Conservation (phyloP, 30 jellyfish, hydroid and myxozoan species). For the Hydractinia symbiolongicarpus region DNA sequence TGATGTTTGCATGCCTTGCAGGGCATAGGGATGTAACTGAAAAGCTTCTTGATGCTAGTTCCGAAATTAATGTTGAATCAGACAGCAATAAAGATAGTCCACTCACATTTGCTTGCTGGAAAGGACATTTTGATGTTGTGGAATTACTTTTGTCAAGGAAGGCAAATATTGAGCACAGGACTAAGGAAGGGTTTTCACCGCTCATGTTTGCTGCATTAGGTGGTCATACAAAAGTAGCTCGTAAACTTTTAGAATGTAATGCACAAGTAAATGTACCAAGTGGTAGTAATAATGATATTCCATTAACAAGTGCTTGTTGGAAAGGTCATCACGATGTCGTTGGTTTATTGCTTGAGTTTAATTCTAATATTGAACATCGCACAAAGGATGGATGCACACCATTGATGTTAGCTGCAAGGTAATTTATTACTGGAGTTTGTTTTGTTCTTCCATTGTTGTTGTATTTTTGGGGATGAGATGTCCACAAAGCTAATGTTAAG, state of each 20-base stretch:
- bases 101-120: slow-evolving; percentile 92
- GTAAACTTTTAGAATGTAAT: slow-evolving; percentile 55
- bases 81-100: slow-evolving; percentile 97
- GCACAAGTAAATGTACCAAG: slow-evolving; percentile 95
- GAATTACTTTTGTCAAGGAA: slow-evolving; percentile 63
- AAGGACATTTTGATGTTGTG: slow-evolving; percentile 86
- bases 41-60: slow-evolving; percentile 54
- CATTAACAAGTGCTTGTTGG: slow-evolving; percentile 98
- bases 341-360: slow-evolving; percentile 54
- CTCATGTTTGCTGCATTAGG: slow-evolving; percentile 98
- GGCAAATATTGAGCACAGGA: slow-evolving; percentile 91
- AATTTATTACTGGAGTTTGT: neutral
- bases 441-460: neutral
- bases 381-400: slow-evolving; percentile 99
- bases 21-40: slow-evolving; percentile 87
- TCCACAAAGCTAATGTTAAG: neutral
- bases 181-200: slow-evolving; percentile 96
- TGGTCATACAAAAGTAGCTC: slow-evolving; percentile 93
- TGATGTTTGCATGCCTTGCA: slow-evolving; percentile 92
- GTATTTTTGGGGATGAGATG: neutral
- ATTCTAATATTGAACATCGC: slow-evolving; percentile 83
- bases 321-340: slow-evolving; percentile 96
- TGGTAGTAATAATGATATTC: slow-evolving; percentile 91
- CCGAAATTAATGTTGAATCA: slow-evolving; percentile 93
- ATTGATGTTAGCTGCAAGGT: slow-evolving; percentile 97